Percentiles rank a stretch among this genome's conserved stretches.
These are phyloP conservation scores for Microcebus griseorufus DNA, from an alignment of 2,113 vertebrate species.

Conservation along the genomic window DNA sequence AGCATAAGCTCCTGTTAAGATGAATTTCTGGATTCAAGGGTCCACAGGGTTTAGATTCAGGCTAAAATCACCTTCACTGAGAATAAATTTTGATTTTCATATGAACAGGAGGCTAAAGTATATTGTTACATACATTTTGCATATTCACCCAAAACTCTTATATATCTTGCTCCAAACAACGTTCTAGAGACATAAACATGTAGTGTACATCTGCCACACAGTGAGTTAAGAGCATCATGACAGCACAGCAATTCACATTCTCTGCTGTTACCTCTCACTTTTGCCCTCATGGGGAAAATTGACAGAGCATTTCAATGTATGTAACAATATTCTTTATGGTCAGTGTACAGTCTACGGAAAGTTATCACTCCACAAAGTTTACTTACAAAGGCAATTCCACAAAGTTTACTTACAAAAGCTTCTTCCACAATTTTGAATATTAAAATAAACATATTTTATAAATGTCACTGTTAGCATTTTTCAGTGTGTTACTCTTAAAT, in stretches of 20 bases:
- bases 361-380: constrained; percentile 55
- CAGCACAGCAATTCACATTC: neutral
- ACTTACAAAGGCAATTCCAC: constrained; percentile 63
- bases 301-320: neutral
- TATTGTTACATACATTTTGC: constrained; percentile 52
- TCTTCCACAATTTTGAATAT: constrained; percentile 63
- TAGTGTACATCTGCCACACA: neutral
- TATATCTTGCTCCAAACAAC: neutral
- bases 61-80: neutral
- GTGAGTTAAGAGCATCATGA: no score
- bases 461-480: constrained; percentile 32
- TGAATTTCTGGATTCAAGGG: constrained; percentile 48
- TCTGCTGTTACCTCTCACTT: neutral
- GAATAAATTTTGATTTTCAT: constrained; percentile 57
- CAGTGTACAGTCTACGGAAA: neutral
- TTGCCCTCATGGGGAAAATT: neutral
- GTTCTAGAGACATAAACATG: neutral
- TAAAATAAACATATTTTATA: constrained; percentile 69
- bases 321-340: constrained; percentile 41
- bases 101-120: constrained; percentile 60
- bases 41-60: neutral
- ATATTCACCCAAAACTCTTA: neutral
- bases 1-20: constrained; percentile 55
- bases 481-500: constrained; percentile 16
- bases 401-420: constrained; percentile 63